Evolutionary conservation across 2,888 invertebrate genomes (phyloP), one percentile per base, ranked within the genome.

Genomic region (Eumacrocentrus americanus): DNA sequence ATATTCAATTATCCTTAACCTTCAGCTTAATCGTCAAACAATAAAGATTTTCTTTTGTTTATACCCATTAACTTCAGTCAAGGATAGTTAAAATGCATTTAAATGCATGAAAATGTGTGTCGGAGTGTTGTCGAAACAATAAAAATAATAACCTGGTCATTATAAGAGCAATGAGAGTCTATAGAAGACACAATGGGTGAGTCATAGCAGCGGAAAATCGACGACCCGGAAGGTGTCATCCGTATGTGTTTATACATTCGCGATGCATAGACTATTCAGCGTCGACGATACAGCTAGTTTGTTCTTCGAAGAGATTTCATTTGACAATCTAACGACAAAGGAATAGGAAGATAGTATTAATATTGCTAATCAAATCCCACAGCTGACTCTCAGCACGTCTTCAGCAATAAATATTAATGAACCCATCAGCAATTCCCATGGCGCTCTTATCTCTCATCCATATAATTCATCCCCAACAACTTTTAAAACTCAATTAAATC

Each of bases 141-240:
- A 7, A 48, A 48, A 48, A 48, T 29, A 48, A 29, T n/a, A n/a
- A n/a, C 1, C 29, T 34, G 48, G 25, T 48, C 14, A 29, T 25
- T 48, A 29, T 29, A 48, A 16, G 16, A 29, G n/a, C n/a, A n/a
- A n/a, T n/a, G n/a, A 48, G 11, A 34, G 14, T 18, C 18, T 40
- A 12, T 29, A 22, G 14, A 25, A 7, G 48, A 48, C 23, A 48
- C 48, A 48, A 16, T 29, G 48, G 29, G 7, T 48, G 48, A 29
- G n/a, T 47, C 48, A 48, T 48, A 48, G 16, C 48, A 48, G 23
- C 29, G 14, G 14, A 29, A 48, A 29, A 48, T 48, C 25, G 23
- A 48, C 48, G 48, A 48, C 48, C 48, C 48, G 29, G 48, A 48
- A 48, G 48, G 48, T 48, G 48, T 48, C 48, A 48, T 48, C 23